Conservation (phyloP, 1,140 invertebrate genomes). For the Hycleus phaleratus region DNA sequence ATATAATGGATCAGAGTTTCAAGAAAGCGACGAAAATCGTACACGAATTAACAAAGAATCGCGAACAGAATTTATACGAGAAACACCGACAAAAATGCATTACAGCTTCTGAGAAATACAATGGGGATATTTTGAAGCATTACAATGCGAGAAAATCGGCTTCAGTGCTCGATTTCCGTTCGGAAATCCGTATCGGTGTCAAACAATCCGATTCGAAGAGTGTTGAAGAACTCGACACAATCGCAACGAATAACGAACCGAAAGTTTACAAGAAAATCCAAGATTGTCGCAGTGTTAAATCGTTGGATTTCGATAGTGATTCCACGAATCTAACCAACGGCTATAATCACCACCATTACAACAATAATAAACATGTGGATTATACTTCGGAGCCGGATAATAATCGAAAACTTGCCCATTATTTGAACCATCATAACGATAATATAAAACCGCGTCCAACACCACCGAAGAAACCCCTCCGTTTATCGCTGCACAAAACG, state of each 20-base stretch:
- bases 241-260: slow-evolving; percentile 17
- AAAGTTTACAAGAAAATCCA: slow-evolving; percentile 36
- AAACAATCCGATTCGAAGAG: slow-evolving; percentile 33
- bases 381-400: slow-evolving; percentile 51
- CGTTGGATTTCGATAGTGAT: slow-evolving; percentile 59
- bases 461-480: slow-evolving; percentile 75
- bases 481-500: slow-evolving; percentile 72
- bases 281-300: slow-evolving; percentile 55
- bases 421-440: slow-evolving; percentile 17
- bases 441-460: slow-evolving; percentile 50
- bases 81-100: slow-evolving; percentile 37
- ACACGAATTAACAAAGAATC: slow-evolving; percentile 35
- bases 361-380: slow-evolving; percentile 39
- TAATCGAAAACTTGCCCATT: slow-evolving; percentile 43
- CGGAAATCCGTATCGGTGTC: slow-evolving; percentile 35
- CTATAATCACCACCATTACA: slow-evolving; percentile 25
- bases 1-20: slow-evolving; percentile 37
- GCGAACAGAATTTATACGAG: slow-evolving; percentile 34
- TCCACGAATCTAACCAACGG: slow-evolving; percentile 36
- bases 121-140: slow-evolving; percentile 35
- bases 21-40: slow-evolving; percentile 40
- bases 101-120: slow-evolving; percentile 38
- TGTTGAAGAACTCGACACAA: slow-evolving; percentile 28
- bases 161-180: slow-evolving; percentile 38
- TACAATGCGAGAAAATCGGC: slow-evolving; percentile 39